A percentile compares a stretch with the other conserved stretches of the same genome.
phyloP scores from a whole-genome alignment of 2,113 vertebrate genomes.

The Psilopsiagon aymara region DNA sequence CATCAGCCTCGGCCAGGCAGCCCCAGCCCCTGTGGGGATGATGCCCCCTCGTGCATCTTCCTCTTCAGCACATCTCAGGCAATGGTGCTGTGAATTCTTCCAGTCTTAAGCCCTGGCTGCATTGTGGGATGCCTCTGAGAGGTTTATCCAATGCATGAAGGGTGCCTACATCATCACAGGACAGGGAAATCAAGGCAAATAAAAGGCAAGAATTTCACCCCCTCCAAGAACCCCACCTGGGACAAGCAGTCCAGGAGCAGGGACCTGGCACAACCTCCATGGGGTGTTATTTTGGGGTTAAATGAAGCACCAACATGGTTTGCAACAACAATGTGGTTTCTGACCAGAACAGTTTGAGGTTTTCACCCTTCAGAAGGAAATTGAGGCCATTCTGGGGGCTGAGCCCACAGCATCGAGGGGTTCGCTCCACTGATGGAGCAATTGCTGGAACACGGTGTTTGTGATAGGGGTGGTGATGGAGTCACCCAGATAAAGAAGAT shows the following conservation, averaged over 20 bases:
- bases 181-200: fast-evolving
- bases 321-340: fast-evolving
- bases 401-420: fast-evolving
- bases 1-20: background rate
- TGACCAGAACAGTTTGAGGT: fast-evolving
- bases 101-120: fast-evolving
- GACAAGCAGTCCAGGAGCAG: fast-evolving
- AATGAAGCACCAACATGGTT: fast-evolving
- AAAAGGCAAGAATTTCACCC: too few species aligned
- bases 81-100: fast-evolving
- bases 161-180: fast-evolving
- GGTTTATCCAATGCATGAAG: fast-evolving
- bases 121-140: fast-evolving
- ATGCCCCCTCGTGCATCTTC: background rate
- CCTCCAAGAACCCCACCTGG: fast-evolving
- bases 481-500: background rate
- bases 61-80: background rate
- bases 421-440: fast-evolving
- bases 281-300: background rate
- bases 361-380: background rate
- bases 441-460: fast-evolving
- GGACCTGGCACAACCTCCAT: fast-evolving
- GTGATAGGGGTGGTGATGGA: fast-evolving
- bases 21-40: fast-evolving
- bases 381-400: fast-evolving